These are phyloP conservation scores for Rhynchomys soricoides DNA, from an alignment of 2,113 vertebrate species.

Conservation along the genomic window DNA sequence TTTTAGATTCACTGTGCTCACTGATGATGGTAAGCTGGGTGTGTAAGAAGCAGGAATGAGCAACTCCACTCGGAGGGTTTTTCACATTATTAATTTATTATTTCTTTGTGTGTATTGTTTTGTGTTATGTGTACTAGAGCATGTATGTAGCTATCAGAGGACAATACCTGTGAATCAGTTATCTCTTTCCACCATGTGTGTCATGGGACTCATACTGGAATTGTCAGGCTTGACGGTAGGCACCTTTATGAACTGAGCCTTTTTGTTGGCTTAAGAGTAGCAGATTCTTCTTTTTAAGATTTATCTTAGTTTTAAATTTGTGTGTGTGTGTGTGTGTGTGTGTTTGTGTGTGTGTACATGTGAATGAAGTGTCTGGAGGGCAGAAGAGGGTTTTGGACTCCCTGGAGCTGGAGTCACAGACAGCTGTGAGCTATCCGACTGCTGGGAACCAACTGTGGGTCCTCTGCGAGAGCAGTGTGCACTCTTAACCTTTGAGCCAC, in stretches of 20 bases:
- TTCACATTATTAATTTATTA: neutral
- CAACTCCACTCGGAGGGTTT: neutral
- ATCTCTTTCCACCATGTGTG: neutral
- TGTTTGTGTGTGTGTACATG: neutral
- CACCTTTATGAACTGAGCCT: neutral
- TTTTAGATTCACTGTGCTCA: neutral
- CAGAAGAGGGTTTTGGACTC: neutral
- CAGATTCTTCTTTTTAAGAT: neutral
- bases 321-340: neutral
- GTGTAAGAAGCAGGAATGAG: neutral
- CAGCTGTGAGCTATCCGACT: neutral
- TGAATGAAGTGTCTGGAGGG: neutral
- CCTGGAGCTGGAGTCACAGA: neutral
- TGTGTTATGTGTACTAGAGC: neutral
- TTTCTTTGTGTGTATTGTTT: neutral
- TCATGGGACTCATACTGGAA: neutral
- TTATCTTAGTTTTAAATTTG: neutral
- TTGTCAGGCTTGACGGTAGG: neutral
- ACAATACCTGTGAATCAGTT: neutral
- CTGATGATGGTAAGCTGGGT: neutral
- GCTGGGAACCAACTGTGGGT: neutral
- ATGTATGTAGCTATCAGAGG: neutral
- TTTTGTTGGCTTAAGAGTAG: neutral
- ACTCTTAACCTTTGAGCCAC: neutral
- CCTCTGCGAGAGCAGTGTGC: neutral